Evolutionary conservation across 2,113 vertebrate species (phyloP).

Genomic region (Romanogobio albipinnatus): DNA sequence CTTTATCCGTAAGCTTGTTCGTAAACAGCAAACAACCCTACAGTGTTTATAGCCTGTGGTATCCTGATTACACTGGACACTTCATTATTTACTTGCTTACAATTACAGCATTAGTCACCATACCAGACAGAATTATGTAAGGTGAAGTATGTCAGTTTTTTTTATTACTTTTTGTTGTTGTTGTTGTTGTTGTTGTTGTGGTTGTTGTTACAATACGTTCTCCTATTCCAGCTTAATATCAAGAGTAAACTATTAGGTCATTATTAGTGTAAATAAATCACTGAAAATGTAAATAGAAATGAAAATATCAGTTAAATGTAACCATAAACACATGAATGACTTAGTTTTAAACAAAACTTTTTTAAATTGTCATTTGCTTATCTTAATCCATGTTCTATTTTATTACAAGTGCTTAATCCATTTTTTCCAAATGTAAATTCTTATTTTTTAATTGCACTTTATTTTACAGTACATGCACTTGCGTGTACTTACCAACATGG

Average conservation of each 20-base stretch:
- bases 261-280: too few relatives aligned
- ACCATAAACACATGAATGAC: too few relatives aligned
- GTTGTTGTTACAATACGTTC: background rate
- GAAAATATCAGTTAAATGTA: too few relatives aligned
- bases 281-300: too few relatives aligned
- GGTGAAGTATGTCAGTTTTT: background rate
- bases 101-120: conserved; percentile 12
- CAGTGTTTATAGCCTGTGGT: conserved; percentile 11
- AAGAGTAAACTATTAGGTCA: background rate
- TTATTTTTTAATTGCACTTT: too few relatives aligned
- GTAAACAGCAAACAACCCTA: background rate
- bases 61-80: conserved; percentile 13
- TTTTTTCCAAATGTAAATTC: too few relatives aligned
- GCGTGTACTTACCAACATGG: too few relatives aligned
- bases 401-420: background rate
- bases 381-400: background rate
- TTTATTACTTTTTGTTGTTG: background rate
- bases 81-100: conserved; percentile 3
- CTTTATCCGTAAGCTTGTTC: background rate
- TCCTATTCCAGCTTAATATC: background rate
- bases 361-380: background rate
- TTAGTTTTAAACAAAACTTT: background rate
- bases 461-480: too few relatives aligned
- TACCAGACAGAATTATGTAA: background rate
- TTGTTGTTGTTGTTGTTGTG: background rate